Evolutionary conservation across 2,888 invertebrate species (phyloP).

Genomic region (Nomada goodeniana): DNA sequence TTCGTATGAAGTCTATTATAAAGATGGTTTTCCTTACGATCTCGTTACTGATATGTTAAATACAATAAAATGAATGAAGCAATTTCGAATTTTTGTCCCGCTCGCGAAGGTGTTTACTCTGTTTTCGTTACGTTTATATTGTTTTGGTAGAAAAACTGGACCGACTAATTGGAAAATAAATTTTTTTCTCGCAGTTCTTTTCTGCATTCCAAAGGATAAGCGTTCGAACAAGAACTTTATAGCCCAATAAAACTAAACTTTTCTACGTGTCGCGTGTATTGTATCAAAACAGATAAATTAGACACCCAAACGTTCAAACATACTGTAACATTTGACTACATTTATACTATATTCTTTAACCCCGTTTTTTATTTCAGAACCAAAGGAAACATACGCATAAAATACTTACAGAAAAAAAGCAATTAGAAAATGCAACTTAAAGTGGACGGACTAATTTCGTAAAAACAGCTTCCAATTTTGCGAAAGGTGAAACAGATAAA

Average conservation of each 20-base stretch:
- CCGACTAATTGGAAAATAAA: constrained; percentile 11
- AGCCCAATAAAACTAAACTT: background rate
- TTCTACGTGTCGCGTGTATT: background rate
- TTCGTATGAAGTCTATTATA: no score
- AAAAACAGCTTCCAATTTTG: background rate
- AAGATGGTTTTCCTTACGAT: no score
- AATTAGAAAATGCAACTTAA: no score
- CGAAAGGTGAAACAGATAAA: background rate
- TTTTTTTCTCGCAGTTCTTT: background rate
- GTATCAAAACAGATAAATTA: constrained; percentile 17
- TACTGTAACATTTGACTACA: background rate
- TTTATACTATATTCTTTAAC: background rate
- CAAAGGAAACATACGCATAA: background rate
- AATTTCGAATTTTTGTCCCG: background rate
- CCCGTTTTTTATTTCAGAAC: background rate
- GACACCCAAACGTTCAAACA: background rate
- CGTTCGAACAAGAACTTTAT: constrained; percentile 12
- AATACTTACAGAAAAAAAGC: background rate
- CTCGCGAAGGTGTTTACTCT: background rate
- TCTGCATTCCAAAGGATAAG: background rate
- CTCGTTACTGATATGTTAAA: no score
- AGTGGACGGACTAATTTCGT: background rate
- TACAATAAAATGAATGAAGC: no score
- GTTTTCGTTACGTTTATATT: background rate
- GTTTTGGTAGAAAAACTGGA: background rate